Evolutionary conservation across 2,888 invertebrate genomes (phyloP), one percentile per base, ranked within the genome.

Genomic region (Phorcus lineatus): DNA sequence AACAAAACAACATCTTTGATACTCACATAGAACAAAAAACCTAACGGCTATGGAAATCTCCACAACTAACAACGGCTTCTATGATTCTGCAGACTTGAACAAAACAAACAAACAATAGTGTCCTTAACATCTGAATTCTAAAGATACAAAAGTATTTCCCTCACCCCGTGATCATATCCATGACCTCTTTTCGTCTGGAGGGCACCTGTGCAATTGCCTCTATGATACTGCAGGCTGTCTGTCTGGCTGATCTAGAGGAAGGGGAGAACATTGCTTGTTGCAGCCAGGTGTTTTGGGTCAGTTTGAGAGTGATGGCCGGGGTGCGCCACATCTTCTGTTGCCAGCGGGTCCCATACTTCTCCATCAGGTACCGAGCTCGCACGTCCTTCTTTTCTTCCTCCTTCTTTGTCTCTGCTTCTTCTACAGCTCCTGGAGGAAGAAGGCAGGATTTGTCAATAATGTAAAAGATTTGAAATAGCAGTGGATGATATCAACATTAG

Each of bases 231-330:
- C 98, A 98, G 13, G 97, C 97, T 53, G 97, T 96, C 93, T 97
- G 96, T 31, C 98, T 95, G 0, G 97, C 97, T 84, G 97, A 95
- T 77, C 97, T 95, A 0, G 98, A 98, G 91, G 97, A 97, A 0
- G 97, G 96, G 94, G 97, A 97, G 93, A 98, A 98, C 88, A 98
- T 95, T 9, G 98, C 96, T n/a, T 96, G 96, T 86, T 97, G 96
- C 82, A 98, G 94, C 98, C 98, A 98, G 0, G 96, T 95, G 57
- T 95, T 95, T 84, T 90, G 90, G 2, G 90, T 88, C 82, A 91
- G 84, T 36, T 86, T 84, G 70, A 90, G 81, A 9, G 86, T 84
- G 52, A 90, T 86, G 0, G 88, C 87, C 9, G 89, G 88, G 57
- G 90, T 86, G 79, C 89, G 88, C 88, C 88, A 88, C 88, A 91